Evolutionary conservation across 2,888 invertebrate species (phyloP).

Genomic region (Formica aserva): DNA sequence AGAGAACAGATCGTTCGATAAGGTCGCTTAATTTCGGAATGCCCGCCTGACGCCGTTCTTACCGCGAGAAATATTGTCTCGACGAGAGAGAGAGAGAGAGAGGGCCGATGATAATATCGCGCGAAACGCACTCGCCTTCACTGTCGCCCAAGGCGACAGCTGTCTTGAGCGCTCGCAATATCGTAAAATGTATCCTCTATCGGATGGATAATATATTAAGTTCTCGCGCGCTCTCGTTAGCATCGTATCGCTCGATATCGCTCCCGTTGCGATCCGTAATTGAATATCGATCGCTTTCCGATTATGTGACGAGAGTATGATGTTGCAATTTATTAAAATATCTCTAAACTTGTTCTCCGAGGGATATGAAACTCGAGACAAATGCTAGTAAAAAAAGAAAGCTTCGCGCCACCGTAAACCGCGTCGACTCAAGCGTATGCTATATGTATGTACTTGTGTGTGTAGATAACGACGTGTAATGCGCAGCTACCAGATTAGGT

Average conservation of each 20-base stretch:
- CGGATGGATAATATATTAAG: slow-evolving; percentile 40
- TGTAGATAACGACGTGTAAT: slow-evolving; percentile 13
- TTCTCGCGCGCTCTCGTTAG: slow-evolving; percentile 21
- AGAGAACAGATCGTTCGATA: slow-evolving; percentile 39
- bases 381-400: background rate
- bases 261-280: background rate
- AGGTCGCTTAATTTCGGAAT: slow-evolving; percentile 40
- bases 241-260: slow-evolving; percentile 4
- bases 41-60: slow-evolving; percentile 10
- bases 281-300: slow-evolving; percentile 38
- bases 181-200: slow-evolving; percentile 24
- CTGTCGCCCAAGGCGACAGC: slow-evolving; percentile 35
- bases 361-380: background rate
- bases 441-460: background rate
- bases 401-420: background rate
- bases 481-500: slow-evolving; percentile 9
- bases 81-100: slow-evolving; percentile 19
- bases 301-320: background rate
- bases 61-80: slow-evolving; percentile 16
- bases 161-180: slow-evolving; percentile 24
- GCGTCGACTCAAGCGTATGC: background rate
- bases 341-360: background rate
- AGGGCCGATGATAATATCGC: slow-evolving; percentile 22
- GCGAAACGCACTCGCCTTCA: background rate
- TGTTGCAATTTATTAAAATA: slow-evolving; percentile 16